Conservation (phyloP, 2,113 vertebrate genomes). For the Murina feae region DNA sequence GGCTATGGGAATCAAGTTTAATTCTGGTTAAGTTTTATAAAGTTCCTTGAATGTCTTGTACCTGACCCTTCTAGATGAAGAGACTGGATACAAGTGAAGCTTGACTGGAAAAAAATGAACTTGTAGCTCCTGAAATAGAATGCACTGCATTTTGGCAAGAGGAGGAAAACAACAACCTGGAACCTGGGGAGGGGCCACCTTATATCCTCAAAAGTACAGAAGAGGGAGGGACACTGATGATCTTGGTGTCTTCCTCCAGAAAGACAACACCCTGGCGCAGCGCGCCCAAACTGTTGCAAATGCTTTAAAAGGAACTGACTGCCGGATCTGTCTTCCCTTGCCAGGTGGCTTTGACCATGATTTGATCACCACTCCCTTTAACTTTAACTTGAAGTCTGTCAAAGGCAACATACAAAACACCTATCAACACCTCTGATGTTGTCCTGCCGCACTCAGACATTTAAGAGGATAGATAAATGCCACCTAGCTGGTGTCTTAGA, state of each 20-base stretch:
- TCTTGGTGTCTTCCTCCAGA: neutral
- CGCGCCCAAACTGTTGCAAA: neutral
- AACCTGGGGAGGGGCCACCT: neutral
- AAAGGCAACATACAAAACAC: neutral
- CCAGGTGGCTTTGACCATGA: neutral
- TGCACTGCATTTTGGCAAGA: neutral
- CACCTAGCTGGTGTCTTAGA: neutral
- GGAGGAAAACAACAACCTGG: neutral
- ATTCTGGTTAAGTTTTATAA: neutral
- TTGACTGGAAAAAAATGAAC: neutral
- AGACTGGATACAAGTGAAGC: neutral
- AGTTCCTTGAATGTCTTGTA: neutral
- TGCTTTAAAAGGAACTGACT: neutral
- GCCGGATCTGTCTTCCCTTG: neutral
- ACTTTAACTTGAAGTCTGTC: neutral
- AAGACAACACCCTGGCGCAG: neutral
- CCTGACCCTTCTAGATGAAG: neutral
- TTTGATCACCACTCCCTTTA: neutral
- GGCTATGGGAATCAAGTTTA: neutral
- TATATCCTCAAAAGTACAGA: neutral
- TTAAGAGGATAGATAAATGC: neutral
- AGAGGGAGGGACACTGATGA: neutral
- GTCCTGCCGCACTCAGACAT: neutral
- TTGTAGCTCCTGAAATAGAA: neutral
- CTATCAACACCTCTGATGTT: neutral